Base-by-base conservation (phyloP, 2,113 vertebrate genomes). In the Lasiurus cinereus region DNA sequence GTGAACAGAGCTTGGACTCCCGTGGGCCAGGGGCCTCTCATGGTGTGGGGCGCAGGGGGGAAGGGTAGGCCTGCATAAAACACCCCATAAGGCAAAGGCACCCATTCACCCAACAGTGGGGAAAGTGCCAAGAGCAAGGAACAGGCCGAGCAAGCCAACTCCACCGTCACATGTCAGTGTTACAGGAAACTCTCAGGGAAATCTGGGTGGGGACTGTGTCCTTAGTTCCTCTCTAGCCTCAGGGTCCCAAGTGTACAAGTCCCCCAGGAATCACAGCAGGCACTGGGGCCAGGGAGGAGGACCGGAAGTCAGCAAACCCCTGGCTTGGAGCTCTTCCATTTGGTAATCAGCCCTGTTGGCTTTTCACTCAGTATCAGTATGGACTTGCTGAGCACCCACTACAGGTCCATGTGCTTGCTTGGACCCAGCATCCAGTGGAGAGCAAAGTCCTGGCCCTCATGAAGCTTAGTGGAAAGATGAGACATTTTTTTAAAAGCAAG, bases 371-470 rank as follows among this genome's bases (percentile, higher is more conserved):
- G 56, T 59, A 10, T 59, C 56, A 2, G 2, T 3, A 14, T 29
- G 54, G 54, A 43, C 78, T 52, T 43, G 31, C 56, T 62, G 14
- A 70, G 46, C 39, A 1, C 54, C 66, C 2, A 0, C 48, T 46
- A 2, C 22, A 5, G 3, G 24, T 52, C 50, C 19, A 0, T 1
- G 0, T 8, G 27, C 7, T n/a, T 48, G 16, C 62, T 50, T 52
- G 36, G n/a, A 21, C 59, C 48, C 0, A 18, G 11, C 15, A 8
- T 16, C 12, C 7, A 14, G 29, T 6, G 9, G 29, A 9, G 14
- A 67, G 46, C 73, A 24, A 31, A 48, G 64, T 19, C 4, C 66
- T 48, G 43, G 4, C 46, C 70, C 24, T 85, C 33, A 3, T 1
- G 9, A 54, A 31, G 8, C 48, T 56, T n/a, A 36, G 13, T 0